A percentile compares a stretch with the other conserved stretches of the same genome.
These are phyloP conservation scores for Euborellia annulipes DNA, from an alignment of 1,140 invertebrate species.

Conservation along the genomic window DNA sequence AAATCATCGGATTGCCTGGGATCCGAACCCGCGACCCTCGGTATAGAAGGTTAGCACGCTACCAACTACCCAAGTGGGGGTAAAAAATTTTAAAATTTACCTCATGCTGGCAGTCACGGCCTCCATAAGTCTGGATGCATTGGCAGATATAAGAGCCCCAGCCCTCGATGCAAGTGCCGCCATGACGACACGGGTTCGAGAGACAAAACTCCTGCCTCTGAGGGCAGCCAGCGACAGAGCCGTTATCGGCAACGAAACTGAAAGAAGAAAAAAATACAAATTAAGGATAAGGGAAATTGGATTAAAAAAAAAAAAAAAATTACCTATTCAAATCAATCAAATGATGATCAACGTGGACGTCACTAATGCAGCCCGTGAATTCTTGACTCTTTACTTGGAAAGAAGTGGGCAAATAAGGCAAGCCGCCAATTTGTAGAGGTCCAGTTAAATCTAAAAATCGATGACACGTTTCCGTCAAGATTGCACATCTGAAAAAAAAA, in stretches of 20 bases:
- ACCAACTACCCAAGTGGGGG: too few species aligned
- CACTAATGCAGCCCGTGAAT: conserved; percentile 81
- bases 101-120: conserved; percentile 55
- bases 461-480: conserved; percentile 83
- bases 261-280: conserved; percentile 13
- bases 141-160: conserved; percentile 79
- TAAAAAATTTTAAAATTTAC: neutral
- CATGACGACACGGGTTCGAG: conserved; percentile 71
- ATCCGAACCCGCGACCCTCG: too few species aligned
- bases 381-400: conserved; percentile 73
- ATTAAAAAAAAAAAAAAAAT: too few species aligned
- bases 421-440: conserved; percentile 83
- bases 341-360: conserved; percentile 74
- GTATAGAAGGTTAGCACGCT: too few species aligned
- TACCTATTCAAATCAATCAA: conserved; percentile 77
- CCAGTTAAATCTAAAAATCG: conserved; percentile 90
- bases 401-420: conserved; percentile 64
- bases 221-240: conserved; percentile 71
- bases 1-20: too few species aligned
- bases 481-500: too few species aligned
- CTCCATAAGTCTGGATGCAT: conserved; percentile 68
- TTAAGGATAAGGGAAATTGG: too few species aligned
- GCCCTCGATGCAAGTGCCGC: conserved; percentile 67
- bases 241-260: conserved; percentile 77
- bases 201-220: conserved; percentile 68